Conservation (phyloP, 2,888 invertebrate genomes). For the Chymomyza caudatula region DNA sequence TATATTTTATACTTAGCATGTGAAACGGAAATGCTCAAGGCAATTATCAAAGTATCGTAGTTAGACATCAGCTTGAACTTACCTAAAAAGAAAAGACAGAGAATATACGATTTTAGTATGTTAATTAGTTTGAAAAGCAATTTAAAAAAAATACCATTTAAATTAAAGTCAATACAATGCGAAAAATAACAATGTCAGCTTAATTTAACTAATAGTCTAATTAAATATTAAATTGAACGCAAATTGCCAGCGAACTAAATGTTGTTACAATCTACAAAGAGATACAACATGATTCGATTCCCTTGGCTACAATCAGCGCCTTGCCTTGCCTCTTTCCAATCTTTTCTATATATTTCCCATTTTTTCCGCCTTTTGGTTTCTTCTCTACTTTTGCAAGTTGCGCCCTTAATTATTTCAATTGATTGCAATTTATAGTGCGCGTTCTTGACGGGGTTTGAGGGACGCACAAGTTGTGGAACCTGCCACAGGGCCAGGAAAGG, state of each 20-base stretch:
- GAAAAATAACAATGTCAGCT: not conserved
- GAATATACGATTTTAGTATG: conserved; percentile 1
- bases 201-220: conserved; percentile 43
- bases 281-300: conserved; percentile 28
- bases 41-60: not conserved
- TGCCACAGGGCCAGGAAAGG: not conserved
- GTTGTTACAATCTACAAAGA: not conserved
- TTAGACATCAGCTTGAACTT: conserved; percentile 36
- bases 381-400: not conserved
- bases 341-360: not conserved
- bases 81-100: conserved; percentile 54
- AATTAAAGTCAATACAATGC: conserved; percentile 2
- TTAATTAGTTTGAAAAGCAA: conserved; percentile 9
- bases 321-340: no score
- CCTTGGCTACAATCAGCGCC: conserved; percentile 36
- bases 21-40: not conserved
- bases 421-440: conserved; percentile 65
- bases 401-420: conserved; percentile 62
- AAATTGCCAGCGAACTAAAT: conserved; percentile 9
- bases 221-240: conserved; percentile 31
- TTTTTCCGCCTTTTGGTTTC: conserved; percentile 2
- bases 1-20: not conserved
- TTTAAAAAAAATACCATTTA: conserved; percentile 42
- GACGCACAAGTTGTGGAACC: not conserved
- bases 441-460: not conserved